Conservation (phyloP, 2,888 invertebrate genomes). For the Lumbricus terrestris region DNA sequence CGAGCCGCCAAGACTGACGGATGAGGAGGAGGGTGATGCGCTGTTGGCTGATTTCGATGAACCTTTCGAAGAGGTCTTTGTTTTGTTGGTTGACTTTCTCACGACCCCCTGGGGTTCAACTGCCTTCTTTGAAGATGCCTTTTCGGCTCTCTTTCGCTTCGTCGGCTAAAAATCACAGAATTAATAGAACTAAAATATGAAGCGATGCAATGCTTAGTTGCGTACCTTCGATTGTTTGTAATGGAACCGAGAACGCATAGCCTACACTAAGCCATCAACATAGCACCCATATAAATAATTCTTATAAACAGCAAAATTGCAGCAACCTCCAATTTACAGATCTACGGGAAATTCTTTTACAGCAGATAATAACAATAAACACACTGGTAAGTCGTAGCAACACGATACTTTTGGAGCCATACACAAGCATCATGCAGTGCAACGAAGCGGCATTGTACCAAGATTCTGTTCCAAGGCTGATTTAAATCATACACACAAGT, state of each 20-base stretch:
- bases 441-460: too few species aligned
- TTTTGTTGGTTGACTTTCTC: background rate
- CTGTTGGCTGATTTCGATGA: background rate
- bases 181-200: background rate
- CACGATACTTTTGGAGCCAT: background rate
- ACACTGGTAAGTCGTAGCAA: background rate
- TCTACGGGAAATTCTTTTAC: background rate
- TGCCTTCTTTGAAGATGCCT: slow-evolving; percentile 15
- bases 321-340: background rate
- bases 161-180: background rate
- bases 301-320: background rate
- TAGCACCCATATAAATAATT: background rate
- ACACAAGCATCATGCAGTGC: background rate
- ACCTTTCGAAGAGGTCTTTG: background rate
- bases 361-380: background rate
- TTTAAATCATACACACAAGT: too few species aligned
- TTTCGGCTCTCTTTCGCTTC: background rate
- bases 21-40: background rate
- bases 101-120: slow-evolving; percentile 6
- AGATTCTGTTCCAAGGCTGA: too few species aligned
- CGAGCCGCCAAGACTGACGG: background rate
- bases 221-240: too few species aligned
- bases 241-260: background rate
- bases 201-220: too few species aligned
- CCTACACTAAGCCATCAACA: background rate